A percentile compares a stretch with the other conserved stretches of the same genome.
phyloP scores from a whole-genome alignment of 2,113 vertebrate genomes.

The Pachypanchax playfairii region DNA sequence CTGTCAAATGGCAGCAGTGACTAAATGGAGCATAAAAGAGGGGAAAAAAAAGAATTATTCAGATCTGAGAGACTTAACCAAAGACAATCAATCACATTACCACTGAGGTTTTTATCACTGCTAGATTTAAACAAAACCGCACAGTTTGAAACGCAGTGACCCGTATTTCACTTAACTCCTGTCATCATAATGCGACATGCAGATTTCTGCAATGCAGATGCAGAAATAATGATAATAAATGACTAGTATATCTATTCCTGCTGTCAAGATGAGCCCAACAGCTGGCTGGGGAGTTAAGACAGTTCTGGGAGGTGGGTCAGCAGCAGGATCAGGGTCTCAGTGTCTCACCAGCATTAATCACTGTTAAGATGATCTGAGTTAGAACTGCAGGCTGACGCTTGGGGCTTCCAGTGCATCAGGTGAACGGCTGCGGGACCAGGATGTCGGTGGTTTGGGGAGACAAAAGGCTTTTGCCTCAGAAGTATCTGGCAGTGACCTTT shows the following conservation, averaged over 20 bases:
- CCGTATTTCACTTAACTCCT: constrained; percentile 21
- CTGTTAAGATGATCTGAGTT: constrained; percentile 63
- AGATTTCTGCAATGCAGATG: constrained; percentile 30
- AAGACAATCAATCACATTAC: constrained; percentile 21
- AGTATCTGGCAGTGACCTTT: constrained; percentile 8
- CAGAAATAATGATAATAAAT: constrained; percentile 41
- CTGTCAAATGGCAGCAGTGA: too few relatives aligned
- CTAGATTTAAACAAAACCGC: constrained; percentile 7
- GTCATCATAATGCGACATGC: constrained; percentile 4
- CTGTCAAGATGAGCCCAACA: constrained; percentile 18
- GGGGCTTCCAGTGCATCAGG: constrained; percentile 39
- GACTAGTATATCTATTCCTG: constrained; percentile 46
- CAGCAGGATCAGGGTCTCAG: constrained; percentile 57
- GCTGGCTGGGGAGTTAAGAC: constrained; percentile 41
- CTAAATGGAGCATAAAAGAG: not conserved
- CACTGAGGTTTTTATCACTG: constrained; percentile 18
- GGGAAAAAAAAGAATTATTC: not conserved
- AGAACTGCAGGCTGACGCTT: constrained; percentile 36
- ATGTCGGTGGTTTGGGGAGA: constrained; percentile 28
- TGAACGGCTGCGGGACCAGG: constrained; percentile 40
- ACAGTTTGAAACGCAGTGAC: constrained; percentile 1
- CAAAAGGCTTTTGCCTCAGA: constrained; percentile 4
- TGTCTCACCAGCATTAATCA: constrained; percentile 72
- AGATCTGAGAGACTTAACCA: constrained; percentile 5
- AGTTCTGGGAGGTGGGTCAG: constrained; percentile 38